Conservation (phyloP, 2,888 invertebrate species). For the Frankliniella fusca region DNA sequence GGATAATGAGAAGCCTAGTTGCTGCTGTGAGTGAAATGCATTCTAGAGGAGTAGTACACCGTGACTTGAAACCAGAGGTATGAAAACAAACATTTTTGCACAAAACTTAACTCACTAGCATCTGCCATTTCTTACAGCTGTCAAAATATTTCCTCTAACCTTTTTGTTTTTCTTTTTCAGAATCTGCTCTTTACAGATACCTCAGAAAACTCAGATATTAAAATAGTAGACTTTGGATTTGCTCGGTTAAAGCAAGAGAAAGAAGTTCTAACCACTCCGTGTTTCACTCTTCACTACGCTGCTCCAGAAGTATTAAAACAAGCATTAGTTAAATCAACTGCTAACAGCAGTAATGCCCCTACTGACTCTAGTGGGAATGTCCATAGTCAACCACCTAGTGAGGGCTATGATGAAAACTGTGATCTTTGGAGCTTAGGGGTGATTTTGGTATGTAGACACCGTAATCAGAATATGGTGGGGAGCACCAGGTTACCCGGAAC, state of each 20-base stretch:
- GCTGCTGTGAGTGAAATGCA: constrained; percentile 84
- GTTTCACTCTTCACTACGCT: constrained; percentile 91
- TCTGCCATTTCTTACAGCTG: not conserved
- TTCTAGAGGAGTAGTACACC: constrained; percentile 75
- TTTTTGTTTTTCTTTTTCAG: constrained; percentile 34
- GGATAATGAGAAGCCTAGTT: constrained; percentile 75
- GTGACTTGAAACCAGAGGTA: constrained; percentile 93
- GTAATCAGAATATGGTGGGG: not conserved
- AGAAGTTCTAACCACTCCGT: constrained; percentile 71
- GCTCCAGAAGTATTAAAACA: constrained; percentile 87
- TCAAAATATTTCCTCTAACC: constrained; percentile 14
- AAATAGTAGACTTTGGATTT: constrained; percentile 95
- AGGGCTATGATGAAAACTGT: constrained; percentile 85
- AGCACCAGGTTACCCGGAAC: not conserved
- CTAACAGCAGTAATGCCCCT: constrained; percentile 41
- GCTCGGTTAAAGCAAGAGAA: constrained; percentile 68
- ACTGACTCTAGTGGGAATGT: constrained; percentile 39
- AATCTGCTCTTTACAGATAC: constrained; percentile 56
- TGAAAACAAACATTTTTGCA: not conserved
- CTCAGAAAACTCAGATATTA: constrained; percentile 60
- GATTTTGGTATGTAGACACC: constrained; percentile 62
- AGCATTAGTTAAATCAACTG: constrained; percentile 45
- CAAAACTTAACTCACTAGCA: not conserved
- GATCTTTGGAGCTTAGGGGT: constrained; percentile 96
- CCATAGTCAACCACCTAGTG: constrained; percentile 34